Evolutionary conservation across 1,140 invertebrate genomes (phyloP).

Genomic region (Trachelipus rathkii): DNA sequence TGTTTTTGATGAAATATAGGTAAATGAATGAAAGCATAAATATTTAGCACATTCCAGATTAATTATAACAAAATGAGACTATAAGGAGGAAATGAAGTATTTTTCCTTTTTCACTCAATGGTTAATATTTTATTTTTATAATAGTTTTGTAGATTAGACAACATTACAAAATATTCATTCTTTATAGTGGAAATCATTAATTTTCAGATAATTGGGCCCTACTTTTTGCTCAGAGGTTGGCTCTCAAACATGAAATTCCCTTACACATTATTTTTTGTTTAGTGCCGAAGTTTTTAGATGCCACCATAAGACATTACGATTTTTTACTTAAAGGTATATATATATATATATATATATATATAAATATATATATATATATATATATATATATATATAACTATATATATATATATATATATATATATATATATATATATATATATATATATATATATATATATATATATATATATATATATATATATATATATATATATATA

Average conservation of each 20-base stretch:
- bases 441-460: no score
- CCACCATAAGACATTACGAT: constrained; percentile 75
- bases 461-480: no score
- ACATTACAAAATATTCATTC: no score
- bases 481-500: no score
- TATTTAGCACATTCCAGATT: no score
- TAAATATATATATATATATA: constrained; percentile 7
- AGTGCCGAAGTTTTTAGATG: constrained; percentile 73
- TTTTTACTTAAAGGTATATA: constrained; percentile 65
- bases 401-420: constrained; percentile 3
- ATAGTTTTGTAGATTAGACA: no score
- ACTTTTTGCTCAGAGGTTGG: constrained; percentile 77
- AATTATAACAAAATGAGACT: no score
- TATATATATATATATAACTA: background rate
- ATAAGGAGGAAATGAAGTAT: no score
- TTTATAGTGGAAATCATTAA: constrained; percentile 30
- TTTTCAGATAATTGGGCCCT: constrained; percentile 82
- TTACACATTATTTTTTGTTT: constrained; percentile 79
- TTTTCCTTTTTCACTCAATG: no score
- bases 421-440: background rate
- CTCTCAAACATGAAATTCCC: constrained; percentile 73
- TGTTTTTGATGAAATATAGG: no score
- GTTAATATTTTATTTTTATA: no score
- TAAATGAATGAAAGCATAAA: no score
- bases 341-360: background rate